phyloP scores from a whole-genome alignment of 1,140 invertebrate species.

The Eumaeus atala region DNA sequence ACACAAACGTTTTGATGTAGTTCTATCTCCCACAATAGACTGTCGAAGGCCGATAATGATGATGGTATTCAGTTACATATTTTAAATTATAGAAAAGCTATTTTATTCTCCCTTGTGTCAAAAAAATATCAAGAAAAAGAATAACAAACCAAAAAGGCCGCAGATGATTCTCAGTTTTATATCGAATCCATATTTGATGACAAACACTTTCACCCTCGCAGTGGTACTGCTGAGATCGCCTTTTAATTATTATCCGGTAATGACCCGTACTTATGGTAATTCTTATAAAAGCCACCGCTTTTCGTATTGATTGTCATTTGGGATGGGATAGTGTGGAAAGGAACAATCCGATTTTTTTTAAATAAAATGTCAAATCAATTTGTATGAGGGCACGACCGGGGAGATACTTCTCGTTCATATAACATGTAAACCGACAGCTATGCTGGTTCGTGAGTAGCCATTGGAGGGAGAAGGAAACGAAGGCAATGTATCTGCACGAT shows the following conservation, averaged over 20 bases:
- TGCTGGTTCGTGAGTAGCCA: too few relatives aligned
- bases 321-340: constrained; percentile 19
- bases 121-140: background rate
- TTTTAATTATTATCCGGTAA: constrained; percentile 17
- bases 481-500: too few relatives aligned
- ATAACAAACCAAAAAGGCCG: background rate
- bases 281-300: constrained; percentile 39
- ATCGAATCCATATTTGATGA: constrained; percentile 16
- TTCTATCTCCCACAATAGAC: too few relatives aligned
- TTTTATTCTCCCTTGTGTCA: background rate
- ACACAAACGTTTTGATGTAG: background rate
- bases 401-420: too few relatives aligned
- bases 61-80: too few relatives aligned
- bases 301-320: constrained; percentile 31
- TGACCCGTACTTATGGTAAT: constrained; percentile 35
- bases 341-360: background rate
- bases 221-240: background rate
- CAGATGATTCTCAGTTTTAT: constrained; percentile 14
- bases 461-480: too few relatives aligned
- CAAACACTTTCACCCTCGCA: constrained; percentile 12
- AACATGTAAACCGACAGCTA: too few relatives aligned
- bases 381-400: too few relatives aligned
- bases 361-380: too few relatives aligned
- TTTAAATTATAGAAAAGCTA: too few relatives aligned
- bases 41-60: too few relatives aligned